Conservation (phyloP, 2,888 invertebrate species). For the Epsilonema sp. region DNA sequence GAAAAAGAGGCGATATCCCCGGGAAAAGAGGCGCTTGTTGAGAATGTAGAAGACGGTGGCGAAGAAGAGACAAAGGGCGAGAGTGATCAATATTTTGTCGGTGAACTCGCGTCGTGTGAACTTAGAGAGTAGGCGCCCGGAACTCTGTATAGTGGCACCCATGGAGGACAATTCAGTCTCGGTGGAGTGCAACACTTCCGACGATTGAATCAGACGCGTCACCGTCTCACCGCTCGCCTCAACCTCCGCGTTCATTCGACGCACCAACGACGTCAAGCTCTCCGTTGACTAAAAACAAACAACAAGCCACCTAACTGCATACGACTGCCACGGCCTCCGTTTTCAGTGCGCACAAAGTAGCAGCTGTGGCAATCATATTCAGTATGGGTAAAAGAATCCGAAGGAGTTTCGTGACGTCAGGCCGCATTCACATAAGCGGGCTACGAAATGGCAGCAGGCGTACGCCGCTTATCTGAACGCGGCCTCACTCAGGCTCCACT, state of each 20-base stretch:
- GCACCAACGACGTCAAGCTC: conserved; percentile 1
- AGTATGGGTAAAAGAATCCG: too few relatives aligned
- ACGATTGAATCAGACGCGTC: conserved; percentile 45
- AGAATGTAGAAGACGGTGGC: conserved; percentile 79
- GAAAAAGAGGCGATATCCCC: too few relatives aligned
- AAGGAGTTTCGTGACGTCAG: too few relatives aligned
- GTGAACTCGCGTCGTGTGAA: conserved; percentile 83
- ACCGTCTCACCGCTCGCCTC: conserved; percentile 51
- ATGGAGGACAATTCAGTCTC: conserved; percentile 53
- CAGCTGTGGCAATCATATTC: too few relatives aligned
- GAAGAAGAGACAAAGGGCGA: conserved; percentile 67
- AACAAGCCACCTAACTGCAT: too few relatives aligned
- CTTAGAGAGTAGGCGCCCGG: conserved; percentile 72
- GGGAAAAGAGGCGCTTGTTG: conserved; percentile 52
- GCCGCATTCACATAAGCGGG: too few relatives aligned
- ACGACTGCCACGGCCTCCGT: too few relatives aligned
- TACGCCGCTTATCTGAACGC: too few relatives aligned
- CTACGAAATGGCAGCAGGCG: too few relatives aligned
- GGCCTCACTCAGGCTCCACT: too few relatives aligned
- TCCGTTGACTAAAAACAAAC: conserved; percentile 1
- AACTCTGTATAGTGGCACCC: conserved; percentile 64
- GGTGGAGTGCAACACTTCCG: conserved; percentile 22
- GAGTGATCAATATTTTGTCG: conserved; percentile 68
- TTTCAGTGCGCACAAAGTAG: too few relatives aligned
- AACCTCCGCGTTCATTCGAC: conserved; percentile 5